Conservation (phyloP, 1,140 invertebrate genomes). For the Hormaphis cornu region DNA sequence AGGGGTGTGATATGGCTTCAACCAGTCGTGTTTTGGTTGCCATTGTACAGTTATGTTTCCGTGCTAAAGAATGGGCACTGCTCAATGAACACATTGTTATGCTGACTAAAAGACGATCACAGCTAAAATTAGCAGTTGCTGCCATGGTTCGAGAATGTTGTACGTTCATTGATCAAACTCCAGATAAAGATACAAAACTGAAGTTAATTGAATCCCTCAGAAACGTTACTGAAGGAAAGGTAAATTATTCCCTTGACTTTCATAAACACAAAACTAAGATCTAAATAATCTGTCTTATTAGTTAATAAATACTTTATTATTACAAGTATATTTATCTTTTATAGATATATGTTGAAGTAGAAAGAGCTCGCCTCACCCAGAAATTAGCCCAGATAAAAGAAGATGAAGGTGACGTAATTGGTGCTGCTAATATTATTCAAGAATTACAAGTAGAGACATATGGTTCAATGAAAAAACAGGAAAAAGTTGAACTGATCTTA, state of each 20-base stretch:
- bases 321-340: constrained; percentile 15
- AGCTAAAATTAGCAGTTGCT: constrained; percentile 94
- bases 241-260: constrained; percentile 41
- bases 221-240: constrained; percentile 93
- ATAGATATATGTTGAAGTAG: constrained; percentile 97
- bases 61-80: constrained; percentile 83
- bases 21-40: constrained; percentile 87
- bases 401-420: constrained; percentile 78
- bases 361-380: constrained; percentile 89
- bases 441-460: constrained; percentile 99
- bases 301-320: too few relatives aligned
- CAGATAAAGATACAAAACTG: constrained; percentile 79
- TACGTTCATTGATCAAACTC: constrained; percentile 87
- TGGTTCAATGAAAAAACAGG: constrained; percentile 95
- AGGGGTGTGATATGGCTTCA: constrained; percentile 90
- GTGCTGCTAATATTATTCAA: constrained; percentile 87
- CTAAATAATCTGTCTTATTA: too few relatives aligned
- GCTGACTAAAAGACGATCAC: constrained; percentile 86
- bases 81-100: constrained; percentile 91
- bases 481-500: constrained; percentile 93
- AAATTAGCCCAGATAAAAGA: constrained; percentile 90
- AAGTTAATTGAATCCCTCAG: constrained; percentile 93
- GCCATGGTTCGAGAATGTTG: constrained; percentile 99
- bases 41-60: constrained; percentile 88
- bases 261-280: too few relatives aligned